A percentile compares a stretch with the other conserved stretches of the same genome.
phyloP scores from a whole-genome alignment of 2,797 vertebrate genomes.

The Chiroxiphia lanceolata region DNA sequence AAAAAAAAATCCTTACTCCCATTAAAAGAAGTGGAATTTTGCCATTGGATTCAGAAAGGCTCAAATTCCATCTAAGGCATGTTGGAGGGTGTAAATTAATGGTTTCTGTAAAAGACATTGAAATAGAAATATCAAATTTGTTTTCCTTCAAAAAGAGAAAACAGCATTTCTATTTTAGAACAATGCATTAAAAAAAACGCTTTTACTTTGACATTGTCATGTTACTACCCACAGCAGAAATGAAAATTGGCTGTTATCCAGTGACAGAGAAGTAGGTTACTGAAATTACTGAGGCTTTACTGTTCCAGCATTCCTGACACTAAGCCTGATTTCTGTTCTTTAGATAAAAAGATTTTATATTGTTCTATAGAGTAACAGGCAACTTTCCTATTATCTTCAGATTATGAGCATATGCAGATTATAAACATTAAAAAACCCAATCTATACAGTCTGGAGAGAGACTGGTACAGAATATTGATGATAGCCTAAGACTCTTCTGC shows the following conservation, averaged over 20 bases:
- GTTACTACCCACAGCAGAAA: neutral
- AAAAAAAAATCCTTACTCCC: neutral
- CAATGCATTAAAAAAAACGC: neutral
- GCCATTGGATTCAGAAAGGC: neutral
- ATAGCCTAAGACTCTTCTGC: neutral
- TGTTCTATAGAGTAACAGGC: neutral
- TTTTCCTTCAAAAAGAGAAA: neutral
- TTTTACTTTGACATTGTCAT: neutral
- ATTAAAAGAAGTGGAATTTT: neutral
- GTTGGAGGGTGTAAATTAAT: neutral
- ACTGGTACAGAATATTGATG: neutral
- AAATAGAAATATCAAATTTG: neutral
- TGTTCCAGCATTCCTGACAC: neutral
- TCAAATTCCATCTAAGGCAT: neutral
- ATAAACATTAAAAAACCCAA: neutral
- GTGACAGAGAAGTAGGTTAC: neutral
- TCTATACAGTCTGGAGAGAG: neutral
- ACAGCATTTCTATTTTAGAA: neutral
- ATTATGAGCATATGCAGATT: neutral
- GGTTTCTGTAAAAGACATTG: neutral
- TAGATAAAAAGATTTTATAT: neutral
- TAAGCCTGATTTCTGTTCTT: neutral
- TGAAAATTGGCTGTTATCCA: neutral
- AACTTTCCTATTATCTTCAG: neutral
- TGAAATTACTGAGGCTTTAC: neutral